Conservation (phyloP, 2,888 invertebrate species). For the Mellilla xanthometata region DNA sequence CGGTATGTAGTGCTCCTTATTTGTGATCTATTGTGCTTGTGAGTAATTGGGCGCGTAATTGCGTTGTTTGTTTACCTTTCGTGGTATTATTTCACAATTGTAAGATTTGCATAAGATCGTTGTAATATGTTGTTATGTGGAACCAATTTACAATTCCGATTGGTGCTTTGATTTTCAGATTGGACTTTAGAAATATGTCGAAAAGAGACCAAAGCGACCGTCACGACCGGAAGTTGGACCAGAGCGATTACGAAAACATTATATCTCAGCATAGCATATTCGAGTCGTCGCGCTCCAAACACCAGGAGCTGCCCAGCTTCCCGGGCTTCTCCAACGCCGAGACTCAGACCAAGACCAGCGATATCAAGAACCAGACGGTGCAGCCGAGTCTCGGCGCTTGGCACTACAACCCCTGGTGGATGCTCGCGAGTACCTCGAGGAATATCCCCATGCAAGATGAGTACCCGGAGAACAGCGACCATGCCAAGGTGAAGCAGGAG, state of each 20-base stretch:
- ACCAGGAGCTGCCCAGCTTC: constrained; percentile 75
- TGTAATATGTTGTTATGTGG: neutral
- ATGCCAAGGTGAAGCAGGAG: constrained; percentile 74
- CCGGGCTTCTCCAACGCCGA: constrained; percentile 79
- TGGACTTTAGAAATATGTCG: constrained; percentile 55
- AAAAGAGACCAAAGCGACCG: constrained; percentile 76
- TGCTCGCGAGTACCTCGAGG: constrained; percentile 76
- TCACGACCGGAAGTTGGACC: constrained; percentile 73
- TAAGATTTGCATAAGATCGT: constrained; percentile 29
- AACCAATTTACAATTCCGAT: neutral
- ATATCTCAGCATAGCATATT: constrained; percentile 78
- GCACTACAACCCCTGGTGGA: constrained; percentile 82
- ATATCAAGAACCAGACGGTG: constrained; percentile 64
- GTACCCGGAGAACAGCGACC: constrained; percentile 69
- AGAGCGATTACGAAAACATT: constrained; percentile 75
- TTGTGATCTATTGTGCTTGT: constrained; percentile 25
- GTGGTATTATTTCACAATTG: constrained; percentile 33
- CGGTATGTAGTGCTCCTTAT: neutral
- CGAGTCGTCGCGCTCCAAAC: constrained; percentile 68
- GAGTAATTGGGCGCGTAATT: constrained; percentile 61
- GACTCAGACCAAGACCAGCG: constrained; percentile 77
- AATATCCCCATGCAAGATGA: constrained; percentile 72
- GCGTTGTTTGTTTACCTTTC: constrained; percentile 74
- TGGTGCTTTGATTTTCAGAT: constrained; percentile 31
- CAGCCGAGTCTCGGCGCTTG: constrained; percentile 71